Base-by-base conservation (phyloP, 2,113 vertebrate genomes). In the Natator depressus region DNA sequence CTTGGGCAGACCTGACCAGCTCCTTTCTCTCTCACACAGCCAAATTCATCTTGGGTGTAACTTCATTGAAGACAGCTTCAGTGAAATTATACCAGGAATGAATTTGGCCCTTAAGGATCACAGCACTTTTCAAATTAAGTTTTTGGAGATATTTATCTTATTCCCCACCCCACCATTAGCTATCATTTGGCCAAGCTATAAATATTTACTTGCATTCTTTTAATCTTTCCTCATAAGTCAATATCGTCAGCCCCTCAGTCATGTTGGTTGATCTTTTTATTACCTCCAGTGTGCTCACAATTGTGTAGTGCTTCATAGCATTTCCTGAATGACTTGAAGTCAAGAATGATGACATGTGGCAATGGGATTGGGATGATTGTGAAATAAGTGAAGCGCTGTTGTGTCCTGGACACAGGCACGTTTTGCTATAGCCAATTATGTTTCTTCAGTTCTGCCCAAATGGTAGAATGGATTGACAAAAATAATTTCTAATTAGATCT, bases 151-250 rank as follows among this genome's bases (percentile, higher is more conserved):
- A 31, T 90, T 96, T 90, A 89, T 82, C n/a, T 25, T 83, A 4
- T 59, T 95, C 46, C 95, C 46, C 76, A 54, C 27, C 47, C 84
- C 57, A 82, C 7, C 3, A 55, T 19, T 27, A 90, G 96, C 91
- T 88, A 95, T 90, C 84, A 46, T 95, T 90, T 96, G 94, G 85
- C 83, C 93, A 97, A 96, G 59, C 54, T 93, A 87, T 97, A 93
- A 42, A 84, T 93, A 97, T 95, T 98, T 97, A 96, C 69, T 90
- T 24, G 75, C 2, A 1, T 31, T 97, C 88, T 95, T 96, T 97
- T 97, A 85, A 97, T 98, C 94, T 97, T 93, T 94, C 47, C 49
- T 96, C 94, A 87, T 96, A 98, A 98, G 97, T 97, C 97, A 98
- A 82, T 97, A 93, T 85, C 87, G 97, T 90, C 57, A 97, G 88